These are phyloP conservation scores for Scomber scombrus DNA, from an alignment of 2,113 vertebrate species.

Conservation along the genomic window DNA sequence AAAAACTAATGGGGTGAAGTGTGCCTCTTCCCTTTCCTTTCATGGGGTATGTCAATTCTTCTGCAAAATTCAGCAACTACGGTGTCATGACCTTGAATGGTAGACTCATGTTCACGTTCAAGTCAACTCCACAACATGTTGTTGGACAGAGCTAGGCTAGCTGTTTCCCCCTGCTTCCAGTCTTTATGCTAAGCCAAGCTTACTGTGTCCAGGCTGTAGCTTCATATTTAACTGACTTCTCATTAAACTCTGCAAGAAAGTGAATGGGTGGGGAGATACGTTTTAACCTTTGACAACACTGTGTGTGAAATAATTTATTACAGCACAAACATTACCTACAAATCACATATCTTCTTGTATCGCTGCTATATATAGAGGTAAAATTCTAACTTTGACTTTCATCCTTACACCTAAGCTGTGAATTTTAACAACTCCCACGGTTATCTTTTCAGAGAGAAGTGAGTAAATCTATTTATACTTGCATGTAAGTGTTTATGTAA, in stretches of 20 bases:
- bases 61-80: not conserved
- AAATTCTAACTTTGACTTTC: not conserved
- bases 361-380: not conserved
- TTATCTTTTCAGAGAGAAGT: not conserved
- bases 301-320: not conserved
- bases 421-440: not conserved
- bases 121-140: no score
- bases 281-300: not conserved
- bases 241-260: no score
- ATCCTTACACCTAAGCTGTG: constrained; percentile 19
- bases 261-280: not conserved
- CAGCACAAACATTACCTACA: not conserved
- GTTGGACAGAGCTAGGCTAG: no score
- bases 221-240: no score
- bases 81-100: not conserved
- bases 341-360: not conserved
- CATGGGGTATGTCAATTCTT: not conserved
- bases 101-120: not conserved
- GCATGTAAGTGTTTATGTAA: not conserved
- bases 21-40: not conserved
- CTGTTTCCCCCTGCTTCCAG: no score
- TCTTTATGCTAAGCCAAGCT: no score
- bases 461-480: no score
- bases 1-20: not conserved
- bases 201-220: no score